These are phyloP conservation scores for Zingel zingel DNA, from an alignment of 2,113 vertebrate genomes.

Conservation along the genomic window DNA sequence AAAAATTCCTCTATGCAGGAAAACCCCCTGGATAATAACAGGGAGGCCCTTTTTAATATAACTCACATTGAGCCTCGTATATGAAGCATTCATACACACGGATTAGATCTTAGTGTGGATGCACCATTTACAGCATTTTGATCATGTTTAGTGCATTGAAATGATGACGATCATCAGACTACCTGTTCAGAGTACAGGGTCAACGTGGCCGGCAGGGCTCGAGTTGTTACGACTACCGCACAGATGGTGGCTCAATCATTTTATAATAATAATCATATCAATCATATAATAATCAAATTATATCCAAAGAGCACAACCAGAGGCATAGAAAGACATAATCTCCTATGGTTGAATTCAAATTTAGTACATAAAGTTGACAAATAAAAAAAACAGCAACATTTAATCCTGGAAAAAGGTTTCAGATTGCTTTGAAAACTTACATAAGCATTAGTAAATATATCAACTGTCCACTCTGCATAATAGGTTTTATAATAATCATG, in stretches of 20 bases:
- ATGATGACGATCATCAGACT: no score
- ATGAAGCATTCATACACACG: no score
- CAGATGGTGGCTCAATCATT: conserved; percentile 22
- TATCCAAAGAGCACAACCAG: neutral
- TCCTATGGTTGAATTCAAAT: neutral
- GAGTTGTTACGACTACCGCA: neutral
- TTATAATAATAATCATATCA: no score
- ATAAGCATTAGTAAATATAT: neutral
- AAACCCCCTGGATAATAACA: no score
- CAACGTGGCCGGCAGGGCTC: neutral
- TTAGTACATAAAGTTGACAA: neutral
- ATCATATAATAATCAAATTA: conserved; percentile 14
- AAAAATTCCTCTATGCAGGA: no score
- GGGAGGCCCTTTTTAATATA: no score
- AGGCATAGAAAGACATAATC: neutral
- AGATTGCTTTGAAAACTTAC: neutral
- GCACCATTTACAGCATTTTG: no score
- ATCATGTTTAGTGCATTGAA: no score
- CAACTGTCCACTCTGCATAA: neutral
- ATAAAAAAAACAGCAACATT: neutral
- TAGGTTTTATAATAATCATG: neutral
- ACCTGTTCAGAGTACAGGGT: neutral
- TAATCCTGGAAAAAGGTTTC: neutral
- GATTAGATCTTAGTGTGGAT: no score
- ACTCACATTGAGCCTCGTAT: no score